Conservation (phyloP, 2,797 vertebrate genomes). For the Lacerta bilineata region DNA sequence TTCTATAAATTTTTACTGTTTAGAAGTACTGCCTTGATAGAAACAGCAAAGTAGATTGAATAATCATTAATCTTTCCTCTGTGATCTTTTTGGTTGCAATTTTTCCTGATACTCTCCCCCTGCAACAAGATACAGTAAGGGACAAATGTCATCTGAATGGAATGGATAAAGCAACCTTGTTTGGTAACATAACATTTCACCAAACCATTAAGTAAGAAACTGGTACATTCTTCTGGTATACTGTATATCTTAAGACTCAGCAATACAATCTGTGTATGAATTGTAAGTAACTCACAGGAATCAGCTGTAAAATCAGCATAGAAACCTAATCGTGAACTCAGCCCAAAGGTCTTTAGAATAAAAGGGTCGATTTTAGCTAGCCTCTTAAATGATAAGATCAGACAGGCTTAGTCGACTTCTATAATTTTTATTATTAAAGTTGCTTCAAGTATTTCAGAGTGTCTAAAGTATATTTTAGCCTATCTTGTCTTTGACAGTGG, state of each 20-base stretch:
- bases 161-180: background rate
- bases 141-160: background rate
- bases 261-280: background rate
- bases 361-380: background rate
- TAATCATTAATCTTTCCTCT: background rate
- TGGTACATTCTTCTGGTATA: too few species aligned
- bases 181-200: background rate
- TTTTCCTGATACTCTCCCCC: too few species aligned
- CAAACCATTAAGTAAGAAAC: background rate
- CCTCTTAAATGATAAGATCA: background rate
- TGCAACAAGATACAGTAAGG: background rate
- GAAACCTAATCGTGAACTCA: background rate
- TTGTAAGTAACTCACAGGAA: background rate
- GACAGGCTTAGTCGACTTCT: background rate
- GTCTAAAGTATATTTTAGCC: background rate
- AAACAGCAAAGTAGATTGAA: background rate
- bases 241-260: background rate
- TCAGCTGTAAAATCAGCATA: conserved; percentile 5
- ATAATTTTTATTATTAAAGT: background rate
- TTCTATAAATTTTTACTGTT: background rate
- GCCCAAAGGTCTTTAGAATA: background rate
- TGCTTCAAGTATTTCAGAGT: background rate
- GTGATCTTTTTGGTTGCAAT: background rate
- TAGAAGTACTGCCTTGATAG: background rate
- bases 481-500: background rate